Base-by-base conservation (phyloP, 2,797 vertebrate species). In the Smutsia temminckii region DNA sequence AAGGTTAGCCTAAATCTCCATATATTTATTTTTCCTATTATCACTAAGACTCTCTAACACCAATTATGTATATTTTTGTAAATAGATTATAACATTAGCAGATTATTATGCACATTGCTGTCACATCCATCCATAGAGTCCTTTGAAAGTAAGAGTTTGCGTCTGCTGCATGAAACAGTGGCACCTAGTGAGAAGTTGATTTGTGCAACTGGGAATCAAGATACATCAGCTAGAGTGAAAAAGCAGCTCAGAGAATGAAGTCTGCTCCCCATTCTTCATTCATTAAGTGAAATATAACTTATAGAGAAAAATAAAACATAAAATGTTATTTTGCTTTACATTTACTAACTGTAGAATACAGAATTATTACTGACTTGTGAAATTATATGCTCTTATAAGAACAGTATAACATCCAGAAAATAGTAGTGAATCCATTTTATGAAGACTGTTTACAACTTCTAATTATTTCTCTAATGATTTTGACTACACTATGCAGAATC, bases 251-350 rank as follows among this genome's bases (percentile, higher is more conserved):
- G 18, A 49, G 46, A 64, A 42, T 83, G 29, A 90, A 85, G 37
- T 53, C 4, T 59, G 18, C 34, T 85, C n/a, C 11, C 8, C 32
- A 51, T n/a, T 55, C 32, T 59, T 63, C 37, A 32, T 77, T 80
- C 17, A 18, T 75, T 61, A 86, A 85, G 66, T 42, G 3, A 77
- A 94, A 51, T 42, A 40, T n/a, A 66, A 81, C 55, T 91, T 32
- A 57, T 49, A 37, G 6, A 59, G 53, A 42, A 91, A 90, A 89
- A 63, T 20, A 57, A 63, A 59, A 85, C 29, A 27, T 42, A 37
- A 85, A 87, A 93, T 79, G 2, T 42, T 77, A 87, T 51, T 87
- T 85, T 61, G 37, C 66, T 89, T 89, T 83, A 77, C 1, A 87
- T 59, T 6, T 59, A 27, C 27, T 18, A 77, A 85, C 3, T 61